Base-by-base conservation (phyloP, 1,140 invertebrate genomes). In the Sipha flava region DNA sequence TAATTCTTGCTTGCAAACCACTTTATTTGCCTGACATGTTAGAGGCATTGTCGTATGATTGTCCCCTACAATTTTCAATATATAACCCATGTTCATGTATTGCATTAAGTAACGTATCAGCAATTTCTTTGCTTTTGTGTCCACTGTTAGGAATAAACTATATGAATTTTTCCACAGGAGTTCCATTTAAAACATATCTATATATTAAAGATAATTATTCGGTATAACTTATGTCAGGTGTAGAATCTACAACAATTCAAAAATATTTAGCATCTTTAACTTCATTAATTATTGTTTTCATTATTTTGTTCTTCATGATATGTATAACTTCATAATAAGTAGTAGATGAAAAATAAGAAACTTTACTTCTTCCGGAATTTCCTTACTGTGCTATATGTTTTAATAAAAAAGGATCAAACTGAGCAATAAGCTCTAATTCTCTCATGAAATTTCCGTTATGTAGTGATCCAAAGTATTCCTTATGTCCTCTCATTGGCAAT, bases 191-290 rank as follows among this genome's bases (percentile, higher is more conserved):
- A 23, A 89, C 77, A 79, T 82, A 85, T 81, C 83, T 66, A 72
- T 82, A 59, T 12, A 84, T 79, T 31, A 84, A 77, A 54, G 83
- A 83, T 14, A 86, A 81, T 81, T 86, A 84, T 81, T 86, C 85
- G 0, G 82, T 81, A 66, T 85, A 82, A 14, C 82, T 80, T 59
- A 85, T 81, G 82, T 86, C 84, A 52, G 84, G 83, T 23, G 84
- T 85, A 7, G 84, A 86, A 83, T 86, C 85, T 18, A 86, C 81
- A 62, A 84, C 84, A 68, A 85, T 81, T 47, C 84, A 83, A 82
- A 83, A 87, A 82, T 86, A 87, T 81, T 84, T 84, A 2, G 31
- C 64, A 16, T 16, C 7, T 68, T 4, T 37, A 37, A 68, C 16
- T 68, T 68, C 37, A 23, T 68, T 45, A 9, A 68, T 18, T 40